Percentiles rank a stretch among this genome's conserved stretches.
These are phyloP conservation scores for Zaprionus inermis DNA, from an alignment of 1,140 invertebrate species.

Conservation along the genomic window DNA sequence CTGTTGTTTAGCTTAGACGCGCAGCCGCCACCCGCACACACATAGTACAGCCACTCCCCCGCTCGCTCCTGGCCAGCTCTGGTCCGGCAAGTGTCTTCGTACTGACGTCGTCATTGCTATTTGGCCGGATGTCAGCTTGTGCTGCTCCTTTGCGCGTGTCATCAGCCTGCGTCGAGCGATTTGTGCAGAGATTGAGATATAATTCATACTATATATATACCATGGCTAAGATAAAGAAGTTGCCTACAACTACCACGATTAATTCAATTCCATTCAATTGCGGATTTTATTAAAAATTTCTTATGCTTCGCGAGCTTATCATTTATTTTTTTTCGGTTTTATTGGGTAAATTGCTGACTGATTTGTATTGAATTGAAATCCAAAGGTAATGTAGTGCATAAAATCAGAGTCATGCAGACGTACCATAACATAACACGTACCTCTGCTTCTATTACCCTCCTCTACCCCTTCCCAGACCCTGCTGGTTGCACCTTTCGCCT, in stretches of 20 bases:
- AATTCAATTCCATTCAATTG: conserved; percentile 17
- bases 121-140: conserved; percentile 53
- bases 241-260: conserved; percentile 19
- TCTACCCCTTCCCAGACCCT: neutral
- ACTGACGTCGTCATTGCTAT: conserved; percentile 67
- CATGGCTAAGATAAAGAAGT: conserved; percentile 24
- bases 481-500: conserved; percentile 48
- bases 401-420: conserved; percentile 81
- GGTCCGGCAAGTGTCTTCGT: conserved; percentile 33
- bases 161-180: conserved; percentile 49
- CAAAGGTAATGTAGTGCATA: conserved; percentile 82
- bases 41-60: neutral
- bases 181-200: conserved; percentile 45
- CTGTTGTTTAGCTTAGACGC: conserved; percentile 71
- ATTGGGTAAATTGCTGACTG: conserved; percentile 76
- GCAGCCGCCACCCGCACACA: conserved; percentile 1
- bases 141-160: conserved; percentile 59
- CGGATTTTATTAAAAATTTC: conserved; percentile 43
- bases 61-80: neutral
- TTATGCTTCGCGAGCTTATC: conserved; percentile 49
- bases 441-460: neutral
- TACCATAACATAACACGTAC: conserved; percentile 69
- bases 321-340: conserved; percentile 63
- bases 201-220: conserved; percentile 4
- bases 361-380: conserved; percentile 81